Base-by-base conservation (phyloP, 1,140 invertebrate species). In the Pseudomyrmex gracilis region DNA sequence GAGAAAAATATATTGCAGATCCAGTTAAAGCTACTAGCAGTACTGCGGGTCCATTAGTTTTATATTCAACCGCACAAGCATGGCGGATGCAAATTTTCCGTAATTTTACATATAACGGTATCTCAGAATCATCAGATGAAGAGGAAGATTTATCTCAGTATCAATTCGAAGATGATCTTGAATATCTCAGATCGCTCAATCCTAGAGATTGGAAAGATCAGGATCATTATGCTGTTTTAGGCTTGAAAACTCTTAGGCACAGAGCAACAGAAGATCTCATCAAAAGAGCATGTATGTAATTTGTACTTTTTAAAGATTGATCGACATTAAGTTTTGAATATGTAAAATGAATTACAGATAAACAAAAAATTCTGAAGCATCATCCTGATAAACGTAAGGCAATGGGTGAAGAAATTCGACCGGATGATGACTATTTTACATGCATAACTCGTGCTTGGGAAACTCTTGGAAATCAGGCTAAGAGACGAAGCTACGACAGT, bases 391-490 rank as follows among this genome's bases (percentile, higher is more conserved):
- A 99, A 93, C 95, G 99, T 78, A 97, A 98, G 95, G 97, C 97
- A 70, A 95, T 96, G 93, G 97, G 98, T 58, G 98, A 98, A 93
- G 96, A 97, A 88, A 96, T 98, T 12, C 95, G 96, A 83, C 95
- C 96, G 1, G 98, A 98, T 87, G 97, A 98, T 91, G 99, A 99
- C 95, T 99, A 99, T 94, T 99, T 99, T 93, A 98, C 98, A 0
- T 99, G 99, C 93, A 99, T 99, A 90, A 99, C 99, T n/a, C 98
- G 98, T 95, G 99, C 99, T 15, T 98, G 97, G 96, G 98, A 99
- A 95, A 98, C 96, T 45, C 95, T 98, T 82, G 98, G 98, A 0
- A 98, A 97, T 89, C 95, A 97, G 13, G 92, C 95, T 5, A 98
- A 97, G 90, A 95, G 99, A 85, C 95, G 97, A 85, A 97, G 98